Evolutionary conservation across 2,113 vertebrate species (phyloP).

Genomic region (Athene noctua): DNA sequence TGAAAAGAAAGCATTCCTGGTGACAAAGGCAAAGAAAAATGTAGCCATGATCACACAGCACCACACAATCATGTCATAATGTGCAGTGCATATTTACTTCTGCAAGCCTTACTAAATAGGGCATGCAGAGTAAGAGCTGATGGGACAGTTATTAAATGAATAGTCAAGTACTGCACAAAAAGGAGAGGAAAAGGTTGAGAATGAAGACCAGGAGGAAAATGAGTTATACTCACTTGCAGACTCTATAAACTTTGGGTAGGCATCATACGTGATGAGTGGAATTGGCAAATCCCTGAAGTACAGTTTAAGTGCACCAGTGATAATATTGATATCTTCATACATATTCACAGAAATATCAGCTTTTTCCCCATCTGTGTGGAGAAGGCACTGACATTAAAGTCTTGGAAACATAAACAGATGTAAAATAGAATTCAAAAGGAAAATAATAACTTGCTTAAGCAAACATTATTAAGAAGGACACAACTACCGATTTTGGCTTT

Average conservation of each 20-base stretch:
- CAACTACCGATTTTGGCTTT: background rate
- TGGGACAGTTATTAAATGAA: background rate
- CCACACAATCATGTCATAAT: accelerated
- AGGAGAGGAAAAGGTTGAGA: background rate
- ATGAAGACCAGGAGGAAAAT: background rate
- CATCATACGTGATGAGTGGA: conserved; percentile 96
- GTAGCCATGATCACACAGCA: accelerated
- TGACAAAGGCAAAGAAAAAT: background rate
- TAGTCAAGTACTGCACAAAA: background rate
- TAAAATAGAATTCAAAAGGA: background rate
- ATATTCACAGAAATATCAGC: conserved; percentile 95
- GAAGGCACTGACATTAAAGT: conserved; percentile 43
- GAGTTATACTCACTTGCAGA: conserved; percentile 86
- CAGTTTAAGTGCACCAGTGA: conserved; percentile 96
- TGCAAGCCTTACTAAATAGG: background rate
- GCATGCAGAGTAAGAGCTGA: background rate
- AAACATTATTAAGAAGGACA: conserved; percentile 1
- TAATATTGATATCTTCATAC: conserved; percentile 99
- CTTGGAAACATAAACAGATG: conserved; percentile 2
- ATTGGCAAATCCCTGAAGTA: conserved; percentile 99
- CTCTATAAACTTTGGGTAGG: conserved; percentile 96
- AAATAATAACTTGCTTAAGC: background rate
- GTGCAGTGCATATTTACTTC: background rate
- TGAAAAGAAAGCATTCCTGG: background rate
- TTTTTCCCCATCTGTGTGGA: conserved; percentile 91